Base-by-base conservation (phyloP, 2,113 vertebrate species). In the Naja naja region DNA sequence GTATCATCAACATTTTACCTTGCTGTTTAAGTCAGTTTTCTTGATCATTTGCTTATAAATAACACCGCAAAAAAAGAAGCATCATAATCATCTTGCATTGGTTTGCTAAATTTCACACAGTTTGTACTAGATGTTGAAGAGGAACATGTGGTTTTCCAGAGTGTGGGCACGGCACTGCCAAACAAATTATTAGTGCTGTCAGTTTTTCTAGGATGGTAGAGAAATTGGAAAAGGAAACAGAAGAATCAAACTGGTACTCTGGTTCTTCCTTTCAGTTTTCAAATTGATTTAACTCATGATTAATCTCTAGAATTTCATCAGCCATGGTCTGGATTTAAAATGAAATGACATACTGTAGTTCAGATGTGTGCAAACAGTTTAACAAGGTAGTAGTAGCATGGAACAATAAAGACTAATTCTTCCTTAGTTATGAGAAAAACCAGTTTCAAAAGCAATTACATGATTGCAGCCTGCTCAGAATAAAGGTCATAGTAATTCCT, bases 281-380 rank as follows among this genome's bases (percentile, higher is more conserved):
- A 9, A 1, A 18, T 85, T 89, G 5, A 45, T 92, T 96, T 96
- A 94, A 96, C 85, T 93, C 53, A 93, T 49, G 53, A 93, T 95
- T 96, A 92, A 96, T 95, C 90, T 94, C 89, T 94, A 74, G 0
- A 53, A n/a, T 95, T 97, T 95, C 94, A 95, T 95, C 95, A 93
- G 86, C 95, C 89, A 94, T 7, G 55, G 22, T 0, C 23, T 92
- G 91, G 53, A 30, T 93, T 90, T 90, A 90, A 93, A 93, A 55
- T 93, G 69, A 92, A 87, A 91, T 22, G 92, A 20, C 52, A 53
- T 16, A n/a, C 30, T 69, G 30, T 69, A n/a, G 5, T 49, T 94
- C 91, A 94, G 91, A 95, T 92, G n/a, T 95, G 47, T 94, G 95
- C 81, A 89, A 96, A 94, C 91, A 94, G 87, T 95, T 81, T 96